phyloP scores from a whole-genome alignment of 2,888 invertebrate genomes.

The Ophion ventricosus region DNA sequence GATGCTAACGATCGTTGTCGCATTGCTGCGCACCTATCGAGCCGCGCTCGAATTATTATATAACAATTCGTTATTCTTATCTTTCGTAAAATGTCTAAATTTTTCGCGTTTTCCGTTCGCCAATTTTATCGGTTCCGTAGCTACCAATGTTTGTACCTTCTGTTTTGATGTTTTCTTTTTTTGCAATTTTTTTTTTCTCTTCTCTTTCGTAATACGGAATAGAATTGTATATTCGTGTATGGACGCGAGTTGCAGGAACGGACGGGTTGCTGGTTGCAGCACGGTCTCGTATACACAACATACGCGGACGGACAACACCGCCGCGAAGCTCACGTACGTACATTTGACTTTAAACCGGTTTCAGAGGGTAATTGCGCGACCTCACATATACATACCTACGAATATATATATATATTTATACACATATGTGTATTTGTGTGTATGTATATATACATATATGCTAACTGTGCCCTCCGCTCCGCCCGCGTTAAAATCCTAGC shows the following conservation, averaged over 20 bases:
- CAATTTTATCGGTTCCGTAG: constrained; percentile 28
- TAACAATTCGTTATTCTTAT: too few relatives aligned
- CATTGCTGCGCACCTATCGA: too few relatives aligned
- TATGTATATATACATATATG: neutral
- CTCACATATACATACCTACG: constrained; percentile 60
- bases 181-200: constrained; percentile 5
- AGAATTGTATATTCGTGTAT: constrained; percentile 66
- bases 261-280: constrained; percentile 67
- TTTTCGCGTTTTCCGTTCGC: neutral
- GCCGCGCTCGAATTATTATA: too few relatives aligned
- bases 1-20: too few relatives aligned
- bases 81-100: neutral
- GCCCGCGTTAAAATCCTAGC: neutral
- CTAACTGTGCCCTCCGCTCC: neutral
- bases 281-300: constrained; percentile 67
- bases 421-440: too few relatives aligned
- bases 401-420: too few relatives aligned
- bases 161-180: neutral
- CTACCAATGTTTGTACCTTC: constrained; percentile 8
- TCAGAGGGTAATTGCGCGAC: constrained; percentile 75
- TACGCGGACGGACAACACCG: constrained; percentile 68
- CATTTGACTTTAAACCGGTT: constrained; percentile 75
- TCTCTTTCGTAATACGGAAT: constrained; percentile 56
- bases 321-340: constrained; percentile 70
- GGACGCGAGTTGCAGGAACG: constrained; percentile 67